Base-by-base conservation (phyloP, 2,113 vertebrate species). In the Rhea pennata region DNA sequence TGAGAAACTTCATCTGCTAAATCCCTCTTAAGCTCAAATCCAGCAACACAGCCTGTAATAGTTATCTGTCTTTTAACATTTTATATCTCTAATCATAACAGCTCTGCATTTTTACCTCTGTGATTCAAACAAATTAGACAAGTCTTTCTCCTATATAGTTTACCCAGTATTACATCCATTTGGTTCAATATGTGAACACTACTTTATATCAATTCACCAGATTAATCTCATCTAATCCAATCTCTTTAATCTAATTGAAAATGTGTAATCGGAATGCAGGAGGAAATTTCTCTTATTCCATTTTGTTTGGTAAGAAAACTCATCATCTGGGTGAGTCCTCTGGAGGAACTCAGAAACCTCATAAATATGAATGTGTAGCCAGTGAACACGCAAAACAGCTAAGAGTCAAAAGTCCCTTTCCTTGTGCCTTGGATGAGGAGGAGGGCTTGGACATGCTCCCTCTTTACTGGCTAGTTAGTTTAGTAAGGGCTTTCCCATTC, bases 341-440 rank as follows among this genome's bases (percentile, higher is more conserved):
- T 31, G n/a, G 58, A 91, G 20, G 29, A 88, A 46, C 53, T 67
- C 76, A 15, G 21, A 77, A 86, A 90, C 31, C 20, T 65, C 56
- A 36, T 36, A 84, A 54, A 51, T 31, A 64, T 2, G 3, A 54
- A 72, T 3, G 21, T 2, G 27, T 0, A 67, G 15, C 21, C 44
- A 50, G 19, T 40, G 33, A 58, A 21, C 12, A 54, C 8, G 9
- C 8, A n/a, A 65, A n/a, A 1, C 42, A 0, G 0, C n/a, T 22
- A 27, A 50, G 26, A 73, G 33, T n/a, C 44, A 44, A 33, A 89
- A 50, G 29, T 71, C 46, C 19, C 15, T n/a, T 54, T 50, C 50
- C 56, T 29, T 51, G 84, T 13, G 20, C 15, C 26, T 39, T 39
- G 48, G 33, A 77, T 5, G 51, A 1, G 3, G 9, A 54, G 26